Conservation (phyloP, 2,113 vertebrate genomes). For the Scartelaos histophorus region DNA sequence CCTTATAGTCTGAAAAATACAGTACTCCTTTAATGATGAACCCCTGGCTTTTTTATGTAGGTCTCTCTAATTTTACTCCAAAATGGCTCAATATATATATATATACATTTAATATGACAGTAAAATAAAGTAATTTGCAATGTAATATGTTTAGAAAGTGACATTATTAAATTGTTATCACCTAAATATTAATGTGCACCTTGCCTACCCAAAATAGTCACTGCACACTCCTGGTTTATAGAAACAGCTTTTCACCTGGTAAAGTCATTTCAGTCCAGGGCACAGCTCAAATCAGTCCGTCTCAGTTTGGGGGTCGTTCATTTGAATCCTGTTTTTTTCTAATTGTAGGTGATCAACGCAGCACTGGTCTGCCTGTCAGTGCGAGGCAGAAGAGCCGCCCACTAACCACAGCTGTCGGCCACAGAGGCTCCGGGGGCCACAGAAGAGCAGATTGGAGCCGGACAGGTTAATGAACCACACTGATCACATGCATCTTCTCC, state of each 20-base stretch:
- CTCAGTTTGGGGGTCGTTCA: constrained; percentile 25
- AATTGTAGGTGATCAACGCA: constrained; percentile 54
- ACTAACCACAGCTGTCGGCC: constrained; percentile 44
- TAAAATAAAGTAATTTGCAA: no score
- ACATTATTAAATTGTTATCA: no score
- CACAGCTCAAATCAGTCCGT: constrained; percentile 22
- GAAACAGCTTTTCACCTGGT: background rate
- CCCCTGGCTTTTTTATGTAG: no score
- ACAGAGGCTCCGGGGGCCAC: constrained; percentile 32
- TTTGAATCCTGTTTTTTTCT: constrained; percentile 42
- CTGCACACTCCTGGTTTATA: background rate
- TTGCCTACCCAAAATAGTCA: no score
- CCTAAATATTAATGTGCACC: no score
- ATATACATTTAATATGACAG: no score
- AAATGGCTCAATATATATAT: no score
- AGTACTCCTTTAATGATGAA: no score
- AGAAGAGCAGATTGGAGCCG: constrained; percentile 37
- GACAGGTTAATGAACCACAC: constrained; percentile 53
- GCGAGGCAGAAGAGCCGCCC: constrained; percentile 33
- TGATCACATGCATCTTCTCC: constrained; percentile 40
- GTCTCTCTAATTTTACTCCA: no score
- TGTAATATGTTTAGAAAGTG: no score
- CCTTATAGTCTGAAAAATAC: no score
- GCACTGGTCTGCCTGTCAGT: constrained; percentile 40
- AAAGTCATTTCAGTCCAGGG: constrained; percentile 25